These are phyloP conservation scores for Barbus barbus DNA, from an alignment of 2,113 vertebrate genomes.

Conservation along the genomic window DNA sequence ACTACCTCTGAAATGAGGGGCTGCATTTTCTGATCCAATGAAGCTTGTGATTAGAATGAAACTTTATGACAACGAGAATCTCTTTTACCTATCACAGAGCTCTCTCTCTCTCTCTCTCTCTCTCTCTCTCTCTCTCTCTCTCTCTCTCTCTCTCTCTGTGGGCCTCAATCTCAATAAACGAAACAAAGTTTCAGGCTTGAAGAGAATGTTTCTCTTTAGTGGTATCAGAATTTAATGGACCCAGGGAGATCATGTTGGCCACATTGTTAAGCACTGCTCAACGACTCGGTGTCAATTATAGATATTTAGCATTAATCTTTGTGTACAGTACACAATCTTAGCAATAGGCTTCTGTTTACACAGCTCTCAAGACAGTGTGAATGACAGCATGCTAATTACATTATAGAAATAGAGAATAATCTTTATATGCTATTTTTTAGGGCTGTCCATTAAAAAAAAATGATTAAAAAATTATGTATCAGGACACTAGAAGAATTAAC, in stretches of 20 bases:
- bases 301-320: slow-evolving; percentile 22
- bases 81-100: slow-evolving; percentile 57
- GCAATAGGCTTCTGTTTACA: slow-evolving; percentile 28
- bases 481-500: neutral
- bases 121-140: neutral
- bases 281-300: slow-evolving; percentile 7
- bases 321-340: slow-evolving; percentile 30
- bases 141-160: neutral
- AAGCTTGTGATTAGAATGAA: slow-evolving; percentile 84
- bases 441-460: neutral
- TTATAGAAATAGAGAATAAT: neutral
- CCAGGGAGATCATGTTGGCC: slow-evolving; percentile 9
- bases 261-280: slow-evolving; percentile 3
- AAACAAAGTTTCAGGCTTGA: slow-evolving; percentile 17
- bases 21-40: slow-evolving; percentile 80
- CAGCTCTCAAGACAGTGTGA: neutral
- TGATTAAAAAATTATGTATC: neutral
- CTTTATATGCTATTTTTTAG: neutral
- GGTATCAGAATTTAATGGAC: slow-evolving; percentile 30
- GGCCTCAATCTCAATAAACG: slow-evolving; percentile 30
- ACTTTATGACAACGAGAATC: slow-evolving; percentile 79
- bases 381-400: neutral
- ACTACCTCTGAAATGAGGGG: slow-evolving; percentile 69
- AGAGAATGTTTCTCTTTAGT: slow-evolving; percentile 3
- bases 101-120: slow-evolving; percentile 54